Evolutionary conservation across 2,797 vertebrate genomes (phyloP), one percentile per base, ranked within the genome.

Genomic region (Hydrolagus colliei): DNA sequence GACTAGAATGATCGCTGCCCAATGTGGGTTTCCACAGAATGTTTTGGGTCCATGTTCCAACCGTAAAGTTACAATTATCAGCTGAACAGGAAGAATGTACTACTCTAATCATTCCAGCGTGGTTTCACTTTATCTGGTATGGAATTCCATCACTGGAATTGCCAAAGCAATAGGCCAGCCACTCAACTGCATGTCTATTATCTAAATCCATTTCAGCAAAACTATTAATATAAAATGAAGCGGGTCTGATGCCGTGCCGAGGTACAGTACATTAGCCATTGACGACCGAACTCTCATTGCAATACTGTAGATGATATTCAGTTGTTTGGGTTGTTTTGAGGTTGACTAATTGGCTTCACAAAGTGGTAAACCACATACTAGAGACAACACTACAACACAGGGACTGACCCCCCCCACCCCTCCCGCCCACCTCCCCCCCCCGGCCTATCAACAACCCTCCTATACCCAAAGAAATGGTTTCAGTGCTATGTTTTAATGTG

Each of bases 381-480:
- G 77, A n/a, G n/a, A 63, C 2, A 27, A 12, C 22, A 61, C 59
- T 22, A 9, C 20, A n/a, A 11, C 12, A 78, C 59, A 12, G 59
- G 8, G 76, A 6, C 41, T 52, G 41, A 3, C 41, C 41, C 41
- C 41, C 2, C 41, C 5, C 41, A 52, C n/a, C n/a, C 27, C 27
- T 27, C 1, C 27, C 27, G 27, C 27, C 27, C 27, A n/a, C 27
- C 27, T 1, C 27, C 27, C 27, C 27, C 0, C 27, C 27, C 27
- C 27, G 0, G 27, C 27, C 27, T 27, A 1, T 27, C 27, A 27
- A 0, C 27, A 27, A 27, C 18, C 5, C 61, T 86, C 86, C 87
- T 52, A 73, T 59, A 72, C 27, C 35, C 65, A 73, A 62, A 18
- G 9, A 88, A 87, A 75, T 41, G 14, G 1, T 11, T 87, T 59